Evolutionary conservation across 2,797 vertebrate species (phyloP).

Genomic region (Spheniscus humboldti): DNA sequence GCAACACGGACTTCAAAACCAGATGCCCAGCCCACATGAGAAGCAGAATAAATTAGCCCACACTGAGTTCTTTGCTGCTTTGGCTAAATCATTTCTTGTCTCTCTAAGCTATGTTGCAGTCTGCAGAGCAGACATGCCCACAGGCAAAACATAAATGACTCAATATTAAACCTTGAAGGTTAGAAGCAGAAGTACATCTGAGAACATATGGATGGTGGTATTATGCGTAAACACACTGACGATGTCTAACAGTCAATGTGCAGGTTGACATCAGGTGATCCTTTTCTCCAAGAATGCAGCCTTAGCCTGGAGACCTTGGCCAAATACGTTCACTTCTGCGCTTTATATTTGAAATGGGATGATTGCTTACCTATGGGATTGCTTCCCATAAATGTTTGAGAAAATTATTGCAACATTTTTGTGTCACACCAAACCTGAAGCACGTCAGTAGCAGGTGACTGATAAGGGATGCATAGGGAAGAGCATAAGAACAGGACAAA

Average conservation of each 20-base stretch:
- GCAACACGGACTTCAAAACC: background rate
- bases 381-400: background rate
- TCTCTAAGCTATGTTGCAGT: background rate
- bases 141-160: background rate
- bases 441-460: background rate
- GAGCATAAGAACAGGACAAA: background rate
- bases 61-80: background rate
- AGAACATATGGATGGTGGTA: background rate
- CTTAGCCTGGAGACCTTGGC: background rate
- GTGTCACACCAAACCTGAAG: background rate
- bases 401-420: background rate
- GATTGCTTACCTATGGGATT: background rate
- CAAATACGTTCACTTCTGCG: fast-evolving
- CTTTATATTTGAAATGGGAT: background rate
- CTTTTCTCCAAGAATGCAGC: background rate
- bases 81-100: background rate
- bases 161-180: background rate
- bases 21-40: background rate
- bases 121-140: background rate
- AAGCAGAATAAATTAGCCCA: background rate
- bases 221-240: background rate
- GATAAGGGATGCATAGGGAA: background rate
- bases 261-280: background rate
- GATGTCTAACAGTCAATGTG: background rate
- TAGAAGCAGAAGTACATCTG: background rate